Base-by-base conservation (phyloP, 1,140 invertebrate genomes). In the Galleria mellonella region DNA sequence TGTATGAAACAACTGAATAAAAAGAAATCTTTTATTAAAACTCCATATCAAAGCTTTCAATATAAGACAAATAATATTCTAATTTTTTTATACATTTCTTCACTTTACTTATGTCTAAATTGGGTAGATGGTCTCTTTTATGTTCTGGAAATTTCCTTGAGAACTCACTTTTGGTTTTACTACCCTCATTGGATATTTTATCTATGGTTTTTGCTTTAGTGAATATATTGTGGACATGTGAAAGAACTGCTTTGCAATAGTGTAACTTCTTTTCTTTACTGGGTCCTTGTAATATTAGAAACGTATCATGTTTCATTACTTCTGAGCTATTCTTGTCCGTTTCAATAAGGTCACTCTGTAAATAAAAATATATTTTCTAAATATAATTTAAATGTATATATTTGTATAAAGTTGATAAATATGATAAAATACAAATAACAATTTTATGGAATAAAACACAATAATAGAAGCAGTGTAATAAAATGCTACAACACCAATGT, bases 31-130 rank as follows among this genome's bases (percentile, higher is more conserved):
- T 38, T 55, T 47, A 47, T 59, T 56, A 45, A 51, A 55, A 62
- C 30, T 55, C 44, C 56, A 63, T 65, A 53, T 67, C 51, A 66
- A 63, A 69, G 55, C 62, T 76, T 40, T 89, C 87, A 35, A 89
- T 69, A 87, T 89, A 93, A 0, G 91, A 90, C 46, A 92, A 77
- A 72, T 91, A 91, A 78, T 90, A 94, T 64, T 93, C 91, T 7
- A 92, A 65, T 82, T 93, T 93, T 59, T 91, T 93, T 1, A 88
- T 64, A 53, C 85, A 77, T 32, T 87, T 83, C 52, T 88, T 85
- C 2, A 92, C 49, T 72, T 87, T 89, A 37, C 88, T 88, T 56
- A 87, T 83, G 15, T 89, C 74, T 51, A 92, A 62, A 31, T 81
- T 58, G 33, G 83, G 82, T 4, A 87, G 74, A 48, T 86, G 66